These are phyloP conservation scores for Digitonthophagus gazella DNA, from an alignment of 2,888 invertebrate genomes.

Conservation along the genomic window DNA sequence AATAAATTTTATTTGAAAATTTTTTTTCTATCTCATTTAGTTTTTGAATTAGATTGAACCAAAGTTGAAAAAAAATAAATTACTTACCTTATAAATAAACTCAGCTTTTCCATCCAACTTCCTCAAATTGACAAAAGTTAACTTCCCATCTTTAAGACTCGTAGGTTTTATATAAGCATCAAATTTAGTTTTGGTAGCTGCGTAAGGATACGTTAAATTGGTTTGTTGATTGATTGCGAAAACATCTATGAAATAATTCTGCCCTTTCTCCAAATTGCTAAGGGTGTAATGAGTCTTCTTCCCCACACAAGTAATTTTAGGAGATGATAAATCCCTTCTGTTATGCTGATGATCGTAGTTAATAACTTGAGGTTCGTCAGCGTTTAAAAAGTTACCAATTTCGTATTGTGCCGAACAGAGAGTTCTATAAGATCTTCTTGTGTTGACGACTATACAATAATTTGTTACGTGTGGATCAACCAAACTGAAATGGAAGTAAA, in stretches of 20 bases:
- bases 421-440: conserved; percentile 49
- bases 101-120: conserved; percentile 55
- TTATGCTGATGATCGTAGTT: conserved; percentile 13
- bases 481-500: conserved; percentile 51
- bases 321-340: conserved; percentile 22
- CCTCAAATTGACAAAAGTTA: conserved; percentile 53
- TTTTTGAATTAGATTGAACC: too few relatives aligned
- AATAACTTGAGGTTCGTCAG: conserved; percentile 15
- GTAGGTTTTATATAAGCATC: conserved; percentile 43
- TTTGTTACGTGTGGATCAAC: conserved; percentile 54
- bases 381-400: conserved; percentile 9
- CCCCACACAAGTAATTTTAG: conserved; percentile 53
- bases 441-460: conserved; percentile 57
- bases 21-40: background rate
- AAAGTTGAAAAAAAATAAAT: too few relatives aligned
- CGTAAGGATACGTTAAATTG: conserved; percentile 55
- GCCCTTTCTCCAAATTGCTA: conserved; percentile 50
- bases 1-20: too few relatives aligned
- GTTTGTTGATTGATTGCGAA: conserved; percentile 55
- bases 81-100: conserved; percentile 57
- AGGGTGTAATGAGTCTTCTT: conserved; percentile 54
- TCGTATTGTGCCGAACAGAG: conserved; percentile 52
- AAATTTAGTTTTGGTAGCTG: conserved; percentile 48
- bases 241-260: conserved; percentile 56
- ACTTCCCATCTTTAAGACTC: conserved; percentile 53